Evolutionary conservation across 2,797 vertebrate species (phyloP), one percentile per base, ranked within the genome.

Genomic region (Pantherophis alleghaniensis): DNA sequence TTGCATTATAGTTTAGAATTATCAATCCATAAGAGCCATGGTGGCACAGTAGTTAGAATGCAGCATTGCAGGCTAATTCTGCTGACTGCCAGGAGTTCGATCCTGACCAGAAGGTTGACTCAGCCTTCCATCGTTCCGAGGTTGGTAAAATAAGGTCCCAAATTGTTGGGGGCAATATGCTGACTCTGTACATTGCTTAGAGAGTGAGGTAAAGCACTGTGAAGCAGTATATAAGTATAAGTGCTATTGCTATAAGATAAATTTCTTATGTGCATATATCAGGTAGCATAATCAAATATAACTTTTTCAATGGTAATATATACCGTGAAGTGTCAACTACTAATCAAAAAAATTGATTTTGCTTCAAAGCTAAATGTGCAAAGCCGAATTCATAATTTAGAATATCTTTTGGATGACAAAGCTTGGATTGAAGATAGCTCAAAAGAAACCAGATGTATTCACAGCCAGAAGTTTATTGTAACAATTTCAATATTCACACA

Each of bases 401-500:
- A 93, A 89, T 69, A 32, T 60, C 59, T 42, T 55, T 91, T 42
- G 87, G 60, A 5, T 7, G n/a, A 87, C 53, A 63, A 86, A 2
- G 13, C 86, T 93, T 92, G 94, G 89, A 42, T 4, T 86, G 91
- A 42, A 74, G 79, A 89, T 61, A 94, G 94, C 66, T 87, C 51
- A 93, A 61, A 26, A 14, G 74, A 88, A 79, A 87, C 66, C 91
- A 94, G 74, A 89, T 94, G 37, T 56, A 42, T 92, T 59, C 91
- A 89, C 94, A 74, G 14, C 37, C 66, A 63, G 93, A 91, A 74
- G 13, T 37, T 56, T 90, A 88, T 92, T 66, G 22, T 93, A 37
- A 94, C 24, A 66, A 88, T 96, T 92, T 94, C 79, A 96, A 60
- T 92, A 53, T 79, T 94, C 93, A 11, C 59, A 57, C 2, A 92